Conservation (phyloP, 2,113 vertebrate genomes). For the Formicarius rufipectus region DNA sequence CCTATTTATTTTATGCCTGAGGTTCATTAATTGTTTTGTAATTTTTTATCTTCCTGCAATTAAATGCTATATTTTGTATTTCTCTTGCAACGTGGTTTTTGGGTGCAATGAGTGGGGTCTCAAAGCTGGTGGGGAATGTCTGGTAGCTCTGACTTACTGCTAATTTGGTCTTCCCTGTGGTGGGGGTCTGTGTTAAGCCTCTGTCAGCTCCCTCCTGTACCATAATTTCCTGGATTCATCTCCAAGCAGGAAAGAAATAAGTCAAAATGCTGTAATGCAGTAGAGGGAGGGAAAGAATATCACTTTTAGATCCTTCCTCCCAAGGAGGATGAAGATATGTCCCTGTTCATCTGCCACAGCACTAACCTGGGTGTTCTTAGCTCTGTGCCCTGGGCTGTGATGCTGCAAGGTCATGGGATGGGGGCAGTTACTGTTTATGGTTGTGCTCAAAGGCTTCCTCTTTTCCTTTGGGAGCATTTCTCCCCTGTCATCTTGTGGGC, state of each 20-base stretch:
- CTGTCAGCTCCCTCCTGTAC: background rate
- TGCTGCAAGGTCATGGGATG: background rate
- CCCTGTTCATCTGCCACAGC: background rate
- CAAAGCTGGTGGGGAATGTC: background rate
- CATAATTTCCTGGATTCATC: background rate
- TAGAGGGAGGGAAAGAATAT: background rate
- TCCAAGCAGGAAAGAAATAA: background rate
- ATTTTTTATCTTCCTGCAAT: constrained; percentile 37
- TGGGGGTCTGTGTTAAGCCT: background rate
- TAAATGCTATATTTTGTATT: constrained; percentile 68
- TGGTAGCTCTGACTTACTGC: background rate
- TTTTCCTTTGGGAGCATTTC: background rate
- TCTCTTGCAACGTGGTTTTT: background rate
- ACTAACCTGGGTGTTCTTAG: background rate
- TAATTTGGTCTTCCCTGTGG: background rate
- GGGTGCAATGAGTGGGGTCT: background rate
- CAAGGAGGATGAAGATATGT: background rate
- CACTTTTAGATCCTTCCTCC: fast-evolving
- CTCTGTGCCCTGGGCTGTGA: background rate
- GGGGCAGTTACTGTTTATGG: background rate
- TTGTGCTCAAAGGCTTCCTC: background rate
- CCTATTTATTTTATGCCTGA: constrained; percentile 73
- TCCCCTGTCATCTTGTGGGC: fast-evolving
- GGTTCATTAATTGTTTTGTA: background rate
- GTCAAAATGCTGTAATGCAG: fast-evolving